Conservation (phyloP, 2,888 invertebrate species). For the Lepidocyrtoides sp. region DNA sequence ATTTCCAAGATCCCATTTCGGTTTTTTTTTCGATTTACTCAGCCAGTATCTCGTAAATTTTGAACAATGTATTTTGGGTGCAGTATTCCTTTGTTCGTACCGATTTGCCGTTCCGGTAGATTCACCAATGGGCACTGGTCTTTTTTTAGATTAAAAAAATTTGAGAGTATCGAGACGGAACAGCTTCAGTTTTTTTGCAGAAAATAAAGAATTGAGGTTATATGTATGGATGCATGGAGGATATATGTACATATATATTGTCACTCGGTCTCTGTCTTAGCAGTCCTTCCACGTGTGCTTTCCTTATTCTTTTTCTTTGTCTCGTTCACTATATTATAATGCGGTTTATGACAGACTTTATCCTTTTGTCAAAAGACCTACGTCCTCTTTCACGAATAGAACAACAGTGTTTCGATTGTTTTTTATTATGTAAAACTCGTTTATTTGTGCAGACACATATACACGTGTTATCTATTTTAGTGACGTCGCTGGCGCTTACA, state of each 20-base stretch:
- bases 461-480: too few species aligned
- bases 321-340: too few species aligned
- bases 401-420: too few species aligned
- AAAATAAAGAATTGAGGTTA: background rate
- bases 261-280: background rate
- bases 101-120: background rate
- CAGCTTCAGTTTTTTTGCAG: background rate
- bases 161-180: background rate
- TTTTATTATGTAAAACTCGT: too few species aligned
- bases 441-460: too few species aligned
- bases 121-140: background rate
- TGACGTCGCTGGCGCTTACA: too few species aligned
- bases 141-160: background rate
- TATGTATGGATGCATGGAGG: too few species aligned
- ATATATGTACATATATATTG: too few species aligned
- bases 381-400: background rate
- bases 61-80: background rate
- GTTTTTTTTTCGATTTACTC: background rate
- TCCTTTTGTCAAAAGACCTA: too few species aligned
- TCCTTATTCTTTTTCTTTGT: too few species aligned
- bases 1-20: conserved; percentile 69
- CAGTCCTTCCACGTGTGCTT: background rate
- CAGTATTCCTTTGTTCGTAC: too few species aligned
- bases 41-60: background rate
- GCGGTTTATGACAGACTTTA: too few species aligned